phyloP scores from a whole-genome alignment of 2,888 invertebrate genomes.

The Abscondita cerata region DNA sequence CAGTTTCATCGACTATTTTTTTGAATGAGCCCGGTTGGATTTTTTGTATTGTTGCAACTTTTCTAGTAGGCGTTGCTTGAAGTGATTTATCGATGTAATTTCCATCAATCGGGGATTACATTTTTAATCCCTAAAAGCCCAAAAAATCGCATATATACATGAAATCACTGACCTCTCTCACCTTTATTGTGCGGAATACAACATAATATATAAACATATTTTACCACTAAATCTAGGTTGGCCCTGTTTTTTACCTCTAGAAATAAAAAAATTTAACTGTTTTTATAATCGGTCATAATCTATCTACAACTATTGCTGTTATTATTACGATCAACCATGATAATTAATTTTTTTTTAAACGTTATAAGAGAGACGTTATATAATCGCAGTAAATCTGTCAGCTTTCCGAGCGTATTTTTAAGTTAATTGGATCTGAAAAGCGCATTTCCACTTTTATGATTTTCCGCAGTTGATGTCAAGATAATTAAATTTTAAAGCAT shows the following conservation, averaged over 20 bases:
- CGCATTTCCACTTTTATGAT: conserved; percentile 55
- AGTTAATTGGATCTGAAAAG: conserved; percentile 56
- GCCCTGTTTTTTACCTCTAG: conserved; percentile 5
- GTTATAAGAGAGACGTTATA: conserved; percentile 32
- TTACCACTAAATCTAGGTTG: conserved; percentile 16
- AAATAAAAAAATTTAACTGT: conserved; percentile 7
- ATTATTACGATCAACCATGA: background rate
- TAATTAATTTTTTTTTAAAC: conserved; percentile 19
- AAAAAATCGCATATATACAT: conserved; percentile 12
- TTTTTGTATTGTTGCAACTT: conserved; percentile 2
- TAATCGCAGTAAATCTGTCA: conserved; percentile 42
- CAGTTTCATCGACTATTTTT: background rate
- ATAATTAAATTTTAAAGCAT: conserved; percentile 57
- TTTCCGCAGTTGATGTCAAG: conserved; percentile 56
- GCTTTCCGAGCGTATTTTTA: conserved; percentile 49
- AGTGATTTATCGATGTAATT: conserved; percentile 28
- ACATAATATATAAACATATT: conserved; percentile 33
- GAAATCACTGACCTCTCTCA: conserved; percentile 25
- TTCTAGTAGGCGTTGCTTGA: conserved; percentile 17
- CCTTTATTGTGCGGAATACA: conserved; percentile 23
- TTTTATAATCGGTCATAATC: conserved; percentile 11
- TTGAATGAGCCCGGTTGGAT: background rate
- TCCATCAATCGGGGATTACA: conserved; percentile 26
- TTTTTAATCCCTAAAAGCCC: conserved; percentile 28
- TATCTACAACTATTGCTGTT: background rate